phyloP scores from a whole-genome alignment of 2,113 vertebrate genomes.

The Haemorhous mexicanus region DNA sequence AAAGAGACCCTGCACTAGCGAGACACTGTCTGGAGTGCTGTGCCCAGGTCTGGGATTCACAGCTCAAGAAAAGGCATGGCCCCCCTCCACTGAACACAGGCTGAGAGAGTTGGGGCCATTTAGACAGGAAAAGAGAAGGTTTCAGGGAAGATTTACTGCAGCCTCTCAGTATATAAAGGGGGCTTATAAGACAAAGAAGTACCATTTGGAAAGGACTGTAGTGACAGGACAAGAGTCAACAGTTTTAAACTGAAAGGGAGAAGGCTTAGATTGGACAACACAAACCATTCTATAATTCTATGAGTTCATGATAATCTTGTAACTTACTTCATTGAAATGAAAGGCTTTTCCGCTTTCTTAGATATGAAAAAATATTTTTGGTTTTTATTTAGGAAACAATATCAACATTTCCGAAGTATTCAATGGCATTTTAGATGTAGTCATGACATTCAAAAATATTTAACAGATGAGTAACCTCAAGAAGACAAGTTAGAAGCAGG shows the following conservation, averaged over 20 bases:
- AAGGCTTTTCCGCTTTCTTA: background rate
- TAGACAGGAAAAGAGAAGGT: background rate
- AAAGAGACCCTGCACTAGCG: background rate
- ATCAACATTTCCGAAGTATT: background rate
- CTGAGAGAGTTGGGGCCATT: rapidly evolving
- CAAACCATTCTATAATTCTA: background rate
- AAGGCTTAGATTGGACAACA: background rate
- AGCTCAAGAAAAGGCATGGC: background rate
- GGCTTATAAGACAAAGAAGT: background rate
- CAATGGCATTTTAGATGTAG: background rate
- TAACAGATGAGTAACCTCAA: background rate
- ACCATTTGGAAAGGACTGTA: background rate
- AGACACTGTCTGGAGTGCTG: background rate
- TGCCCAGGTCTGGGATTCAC: background rate
- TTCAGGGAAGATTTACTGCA: background rate
- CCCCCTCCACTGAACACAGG: rapidly evolving
- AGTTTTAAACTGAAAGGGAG: background rate
- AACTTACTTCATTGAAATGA: background rate
- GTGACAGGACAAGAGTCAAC: background rate
- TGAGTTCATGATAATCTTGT: background rate
- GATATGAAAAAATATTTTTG: background rate
- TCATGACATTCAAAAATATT: background rate
- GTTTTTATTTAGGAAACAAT: background rate
- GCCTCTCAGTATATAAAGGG: background rate
- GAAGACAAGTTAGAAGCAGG: background rate